These are phyloP conservation scores for Pangasius krempfi DNA, from an alignment of 2,797 vertebrate genomes.

Conservation along the genomic window DNA sequence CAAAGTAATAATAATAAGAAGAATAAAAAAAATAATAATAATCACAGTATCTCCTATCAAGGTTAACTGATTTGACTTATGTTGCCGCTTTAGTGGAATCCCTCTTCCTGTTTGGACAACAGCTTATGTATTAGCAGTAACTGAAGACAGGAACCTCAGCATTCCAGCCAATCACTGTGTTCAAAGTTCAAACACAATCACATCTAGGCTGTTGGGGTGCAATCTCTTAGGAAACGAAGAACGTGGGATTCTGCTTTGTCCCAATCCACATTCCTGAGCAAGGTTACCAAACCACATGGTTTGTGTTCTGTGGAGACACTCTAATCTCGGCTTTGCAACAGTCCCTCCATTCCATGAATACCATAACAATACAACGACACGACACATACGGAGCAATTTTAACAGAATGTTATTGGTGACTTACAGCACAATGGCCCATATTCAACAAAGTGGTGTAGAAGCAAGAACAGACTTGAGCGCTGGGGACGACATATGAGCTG, in stretches of 20 bases:
- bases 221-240: constrained; percentile 77
- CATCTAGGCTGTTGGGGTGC: constrained; percentile 61
- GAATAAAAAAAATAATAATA: neutral
- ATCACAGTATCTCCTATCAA: neutral
- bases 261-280: constrained; percentile 78
- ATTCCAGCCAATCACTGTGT: constrained; percentile 76
- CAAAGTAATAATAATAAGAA: neutral
- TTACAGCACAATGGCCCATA: constrained; percentile 33
- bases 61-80: neutral
- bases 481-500: neutral
- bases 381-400: constrained; percentile 36
- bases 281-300: constrained; percentile 73
- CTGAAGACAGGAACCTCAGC: constrained; percentile 69
- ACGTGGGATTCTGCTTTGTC: constrained; percentile 74
- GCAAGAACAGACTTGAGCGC: constrained; percentile 13
- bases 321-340: constrained; percentile 62
- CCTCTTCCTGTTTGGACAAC: constrained; percentile 60
- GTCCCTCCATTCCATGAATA: constrained; percentile 50
- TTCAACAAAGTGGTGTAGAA: neutral
- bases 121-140: constrained; percentile 67
- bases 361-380: constrained; percentile 36
- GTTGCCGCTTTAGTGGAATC: constrained; percentile 4
- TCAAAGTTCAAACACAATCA: constrained; percentile 78
- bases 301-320: constrained; percentile 46
- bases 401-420: constrained; percentile 31